These are phyloP conservation scores for Amiota mariae DNA, from an alignment of 2,888 invertebrate species.

Conservation along the genomic window DNA sequence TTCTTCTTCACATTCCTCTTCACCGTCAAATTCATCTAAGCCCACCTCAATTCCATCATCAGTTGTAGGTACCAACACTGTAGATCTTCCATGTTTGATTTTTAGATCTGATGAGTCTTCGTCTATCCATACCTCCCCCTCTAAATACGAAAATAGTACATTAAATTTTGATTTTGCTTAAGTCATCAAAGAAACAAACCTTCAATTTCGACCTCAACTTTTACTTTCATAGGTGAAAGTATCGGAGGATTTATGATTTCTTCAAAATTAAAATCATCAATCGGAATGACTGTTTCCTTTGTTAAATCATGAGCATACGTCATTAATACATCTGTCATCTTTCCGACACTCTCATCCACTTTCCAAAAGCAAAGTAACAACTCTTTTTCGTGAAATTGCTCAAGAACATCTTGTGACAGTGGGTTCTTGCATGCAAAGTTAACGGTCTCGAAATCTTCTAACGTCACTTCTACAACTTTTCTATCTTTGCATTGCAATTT, in stretches of 20 bases:
- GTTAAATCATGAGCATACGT: constrained; percentile 64
- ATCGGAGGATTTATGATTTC: constrained; percentile 60
- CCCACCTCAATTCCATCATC: constrained; percentile 25
- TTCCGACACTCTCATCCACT: constrained; percentile 58
- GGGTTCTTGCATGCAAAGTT: constrained; percentile 71
- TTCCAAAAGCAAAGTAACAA: constrained; percentile 72
- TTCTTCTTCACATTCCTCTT: constrained; percentile 58
- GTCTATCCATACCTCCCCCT: constrained; percentile 57
- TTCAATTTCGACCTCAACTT: constrained; percentile 57
- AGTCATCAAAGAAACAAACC: constrained; percentile 43
- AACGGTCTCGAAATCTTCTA: constrained; percentile 64
- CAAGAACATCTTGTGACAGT: constrained; percentile 61
- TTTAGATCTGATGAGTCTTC: constrained; percentile 49
- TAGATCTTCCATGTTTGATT: not conserved
- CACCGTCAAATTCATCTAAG: constrained; percentile 44
- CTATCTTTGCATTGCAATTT: constrained; percentile 72
- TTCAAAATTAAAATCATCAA: constrained; percentile 56
- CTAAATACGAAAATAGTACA: constrained; percentile 39
- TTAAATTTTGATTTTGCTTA: not conserved
- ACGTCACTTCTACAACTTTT: constrained; percentile 55
- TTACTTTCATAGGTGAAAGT: constrained; percentile 61
- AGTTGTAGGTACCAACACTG: not conserved
- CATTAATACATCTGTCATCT: constrained; percentile 58
- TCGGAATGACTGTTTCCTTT: constrained; percentile 53
- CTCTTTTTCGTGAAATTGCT: constrained; percentile 69